Evolutionary conservation across 2,797 vertebrate genomes (phyloP).

Genomic region (Onychomys torridus): DNA sequence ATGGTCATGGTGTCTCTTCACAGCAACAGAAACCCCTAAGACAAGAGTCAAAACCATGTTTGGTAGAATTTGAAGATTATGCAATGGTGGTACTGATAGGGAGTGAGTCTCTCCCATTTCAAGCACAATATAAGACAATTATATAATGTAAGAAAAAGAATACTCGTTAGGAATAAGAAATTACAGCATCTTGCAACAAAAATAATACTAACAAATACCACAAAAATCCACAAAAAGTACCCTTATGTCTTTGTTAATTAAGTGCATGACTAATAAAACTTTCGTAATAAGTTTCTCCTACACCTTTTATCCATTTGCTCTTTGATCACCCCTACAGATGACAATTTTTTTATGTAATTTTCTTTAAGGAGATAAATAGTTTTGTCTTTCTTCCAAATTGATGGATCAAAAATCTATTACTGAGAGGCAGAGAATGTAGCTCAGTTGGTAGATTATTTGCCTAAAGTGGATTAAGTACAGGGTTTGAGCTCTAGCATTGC

Average conservation of each 20-base stretch:
- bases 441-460: neutral
- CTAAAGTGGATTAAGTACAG: neutral
- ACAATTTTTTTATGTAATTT: slow-evolving; percentile 17
- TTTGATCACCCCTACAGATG: slow-evolving; percentile 3
- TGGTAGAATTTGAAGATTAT: neutral
- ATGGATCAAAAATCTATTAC: neutral
- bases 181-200: neutral
- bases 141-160: neutral
- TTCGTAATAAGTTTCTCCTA: neutral
- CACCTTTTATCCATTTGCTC: neutral
- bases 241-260: slow-evolving; percentile 12
- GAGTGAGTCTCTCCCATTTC: neutral
- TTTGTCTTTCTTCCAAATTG: slow-evolving; percentile 10
- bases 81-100: neutral
- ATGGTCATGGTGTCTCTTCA: neutral
- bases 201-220: slow-evolving; percentile 35
- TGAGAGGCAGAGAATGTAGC: neutral
- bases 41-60: neutral
- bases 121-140: slow-evolving; percentile 1
- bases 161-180: neutral
- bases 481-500: neutral
- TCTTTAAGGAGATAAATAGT: slow-evolving; percentile 5
- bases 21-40: neutral
- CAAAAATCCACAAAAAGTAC: neutral
- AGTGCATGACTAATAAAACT: neutral